A percentile compares a stretch with the other conserved stretches of the same genome.
phyloP scores from a whole-genome alignment of 2,888 invertebrate genomes.

The Cecidostiba fungosa region DNA sequence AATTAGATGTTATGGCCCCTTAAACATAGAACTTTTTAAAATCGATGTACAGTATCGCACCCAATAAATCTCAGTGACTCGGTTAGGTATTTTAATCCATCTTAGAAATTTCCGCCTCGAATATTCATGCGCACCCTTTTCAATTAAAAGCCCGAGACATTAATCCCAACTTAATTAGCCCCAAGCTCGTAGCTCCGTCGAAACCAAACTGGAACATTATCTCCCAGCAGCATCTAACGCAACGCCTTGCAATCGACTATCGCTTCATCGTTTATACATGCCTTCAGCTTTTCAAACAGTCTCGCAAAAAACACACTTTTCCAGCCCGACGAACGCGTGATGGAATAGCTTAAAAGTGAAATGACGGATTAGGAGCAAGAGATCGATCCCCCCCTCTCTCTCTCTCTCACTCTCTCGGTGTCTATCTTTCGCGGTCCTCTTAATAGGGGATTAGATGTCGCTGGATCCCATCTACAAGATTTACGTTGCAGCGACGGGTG shows the following conservation, averaged over 20 bases:
- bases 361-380: slow-evolving; percentile 49
- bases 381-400: slow-evolving; percentile 45
- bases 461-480: slow-evolving; percentile 58
- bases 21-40: no score
- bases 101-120: background rate
- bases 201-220: slow-evolving; percentile 7
- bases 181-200: background rate
- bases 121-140: slow-evolving; percentile 3
- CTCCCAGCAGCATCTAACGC: background rate
- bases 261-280: background rate
- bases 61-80: background rate
- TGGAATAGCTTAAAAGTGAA: slow-evolving; percentile 55
- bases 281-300: background rate
- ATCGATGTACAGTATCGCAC: background rate
- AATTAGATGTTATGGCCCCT: no score
- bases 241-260: background rate
- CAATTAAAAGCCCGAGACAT: background rate
- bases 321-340: background rate
- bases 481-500: slow-evolving; percentile 40
- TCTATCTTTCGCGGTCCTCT: slow-evolving; percentile 52
- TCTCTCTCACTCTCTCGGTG: slow-evolving; percentile 1
- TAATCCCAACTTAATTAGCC: slow-evolving; percentile 30
- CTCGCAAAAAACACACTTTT: background rate
- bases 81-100: background rate
- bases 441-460: slow-evolving; percentile 61